phyloP scores from a whole-genome alignment of 2,888 invertebrate species.

The Oxytorus armatus region DNA sequence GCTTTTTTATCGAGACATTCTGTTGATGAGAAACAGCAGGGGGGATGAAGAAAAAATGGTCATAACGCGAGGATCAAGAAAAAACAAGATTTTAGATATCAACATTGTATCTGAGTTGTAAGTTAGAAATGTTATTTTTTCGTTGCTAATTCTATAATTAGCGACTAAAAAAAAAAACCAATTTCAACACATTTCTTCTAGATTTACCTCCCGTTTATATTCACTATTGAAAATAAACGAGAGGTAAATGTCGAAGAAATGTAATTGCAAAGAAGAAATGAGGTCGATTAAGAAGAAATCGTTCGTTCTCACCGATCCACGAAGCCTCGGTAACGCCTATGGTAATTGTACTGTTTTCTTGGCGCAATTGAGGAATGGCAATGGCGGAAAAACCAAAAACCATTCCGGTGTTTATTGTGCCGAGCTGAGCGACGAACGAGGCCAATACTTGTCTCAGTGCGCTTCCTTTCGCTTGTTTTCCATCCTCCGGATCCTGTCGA shows the following conservation, averaged over 20 bases:
- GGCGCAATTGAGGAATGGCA: conserved; percentile 87
- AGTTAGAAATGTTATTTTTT: no score
- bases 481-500: conserved; percentile 67
- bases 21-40: no score
- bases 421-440: conserved; percentile 88
- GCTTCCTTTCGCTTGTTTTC: conserved; percentile 75
- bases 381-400: conserved; percentile 90
- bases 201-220: no score
- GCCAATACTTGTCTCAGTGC: conserved; percentile 86
- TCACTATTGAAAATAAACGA: neutral
- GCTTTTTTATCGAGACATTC: no score
- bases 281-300: neutral
- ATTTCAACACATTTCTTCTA: no score
- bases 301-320: conserved; percentile 87
- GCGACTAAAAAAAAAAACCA: no score
- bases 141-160: no score
- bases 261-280: neutral
- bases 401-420: conserved; percentile 90
- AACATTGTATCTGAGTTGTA: no score
- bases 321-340: conserved; percentile 86
- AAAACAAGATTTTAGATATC: no score
- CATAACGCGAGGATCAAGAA: no score
- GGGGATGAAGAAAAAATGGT: no score
- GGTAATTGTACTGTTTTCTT: conserved; percentile 85
- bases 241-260: neutral